Base-by-base conservation (phyloP, 1,140 invertebrate genomes). In the Leucophenga varia region DNA sequence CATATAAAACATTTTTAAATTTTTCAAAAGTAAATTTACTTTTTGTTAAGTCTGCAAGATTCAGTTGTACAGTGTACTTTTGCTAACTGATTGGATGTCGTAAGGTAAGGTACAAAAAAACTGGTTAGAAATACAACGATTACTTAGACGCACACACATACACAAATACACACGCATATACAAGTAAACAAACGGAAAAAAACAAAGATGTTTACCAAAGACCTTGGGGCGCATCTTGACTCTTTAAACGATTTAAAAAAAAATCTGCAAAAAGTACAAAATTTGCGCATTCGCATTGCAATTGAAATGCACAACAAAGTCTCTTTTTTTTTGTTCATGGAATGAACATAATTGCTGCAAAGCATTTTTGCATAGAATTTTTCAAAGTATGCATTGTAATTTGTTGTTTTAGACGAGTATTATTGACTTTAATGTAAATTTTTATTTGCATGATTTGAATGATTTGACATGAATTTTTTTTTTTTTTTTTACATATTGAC, bases 171-270 rank as follows among this genome's bases (percentile, higher is more conserved):
- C 16, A 36, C 8, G 37, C 14, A 44, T 22, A 20, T 14, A 12
- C 10, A 2, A 36, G 12, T 4, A 20, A 43, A 8, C 12, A 13
- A 14, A 25, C 19, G 2, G 13, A 21, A 8, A 36, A 32, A 28
- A 16, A 25, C 25, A 9, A 13, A 13, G 31, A 49, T 34, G 30
- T 31, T 45, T 36, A 22, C 20, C n/a, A 32, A 34, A 53, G 54
- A 59, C 61, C 59, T 65, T 61, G 61, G 38, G 42, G 59, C 63
- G 57, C 61, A 64, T 64, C 61, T 64, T 61, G 57, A 61, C 61
- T 64, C 60, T 57, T 56, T 28, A 47, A 40, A 55, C 40, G 47
- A 49, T 43, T 50, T 56, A 46, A 30, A 47, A 55, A 13, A n/a
- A 14, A 5, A 34, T 34, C 13, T 34, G 5, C 12, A 7, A 7